A percentile compares a stretch with the other conserved stretches of the same genome.
Evolutionary conservation across 2,113 vertebrate genomes (phyloP).

Genomic region (Axis porcinus): DNA sequence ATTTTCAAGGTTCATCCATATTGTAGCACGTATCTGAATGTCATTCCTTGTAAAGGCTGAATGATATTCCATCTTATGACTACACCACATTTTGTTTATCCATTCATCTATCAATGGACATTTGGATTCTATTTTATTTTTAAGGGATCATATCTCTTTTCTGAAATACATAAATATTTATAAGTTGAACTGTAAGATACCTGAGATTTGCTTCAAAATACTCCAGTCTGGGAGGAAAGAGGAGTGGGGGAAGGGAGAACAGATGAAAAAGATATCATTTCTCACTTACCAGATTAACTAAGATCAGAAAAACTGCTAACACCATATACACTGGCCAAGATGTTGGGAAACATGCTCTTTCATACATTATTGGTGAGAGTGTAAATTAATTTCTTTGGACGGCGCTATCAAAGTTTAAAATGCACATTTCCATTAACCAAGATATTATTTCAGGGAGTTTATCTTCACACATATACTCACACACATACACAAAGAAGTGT

Average conservation of each 20-base stretch:
- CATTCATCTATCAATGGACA: not conserved
- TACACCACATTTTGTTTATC: not conserved
- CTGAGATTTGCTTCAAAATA: slow-evolving; percentile 36
- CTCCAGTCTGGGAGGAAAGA: not conserved
- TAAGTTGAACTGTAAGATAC: not conserved
- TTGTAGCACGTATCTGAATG: not conserved
- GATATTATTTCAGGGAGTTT: not conserved
- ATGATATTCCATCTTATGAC: not conserved
- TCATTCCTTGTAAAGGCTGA: not conserved
- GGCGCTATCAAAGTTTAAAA: not conserved
- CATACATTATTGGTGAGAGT: not conserved
- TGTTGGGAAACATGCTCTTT: not conserved
- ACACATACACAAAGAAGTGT: not conserved
- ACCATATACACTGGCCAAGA: not conserved
- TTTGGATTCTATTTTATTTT: not conserved
- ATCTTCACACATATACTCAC: not conserved
- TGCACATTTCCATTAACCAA: not conserved
- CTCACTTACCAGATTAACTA: not conserved
- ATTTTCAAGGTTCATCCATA: not conserved
- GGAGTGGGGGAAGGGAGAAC: not conserved
- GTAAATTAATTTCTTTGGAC: slow-evolving; percentile 11
- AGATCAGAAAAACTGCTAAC: not conserved
- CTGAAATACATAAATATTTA: not conserved
- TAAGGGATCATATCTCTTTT: slow-evolving; percentile 7
- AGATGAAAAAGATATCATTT: not conserved